phyloP scores from a whole-genome alignment of 2,888 invertebrate species.

The Caenorhabditis drosophilae region DNA sequence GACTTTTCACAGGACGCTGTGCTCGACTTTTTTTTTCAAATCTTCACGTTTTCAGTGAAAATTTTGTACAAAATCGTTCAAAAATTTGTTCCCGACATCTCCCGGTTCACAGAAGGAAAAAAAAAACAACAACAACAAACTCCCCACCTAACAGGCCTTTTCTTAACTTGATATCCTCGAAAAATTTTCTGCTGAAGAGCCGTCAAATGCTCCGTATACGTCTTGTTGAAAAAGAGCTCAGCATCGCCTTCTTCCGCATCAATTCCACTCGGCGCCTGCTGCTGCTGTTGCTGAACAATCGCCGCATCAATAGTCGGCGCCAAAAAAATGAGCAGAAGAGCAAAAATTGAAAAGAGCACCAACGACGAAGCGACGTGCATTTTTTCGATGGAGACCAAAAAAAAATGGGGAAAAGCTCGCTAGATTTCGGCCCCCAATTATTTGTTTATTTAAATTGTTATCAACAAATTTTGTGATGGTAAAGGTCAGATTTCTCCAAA shows the following conservation, averaged over 20 bases:
- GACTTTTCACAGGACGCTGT: too few species aligned
- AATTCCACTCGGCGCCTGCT: slow-evolving; percentile 12
- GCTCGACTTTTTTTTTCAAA: too few species aligned
- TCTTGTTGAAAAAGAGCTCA: slow-evolving; percentile 41
- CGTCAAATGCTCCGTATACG: slow-evolving; percentile 39
- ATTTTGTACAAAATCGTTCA: too few species aligned
- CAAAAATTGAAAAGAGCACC: too few species aligned
- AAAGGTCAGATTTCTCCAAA: too few species aligned
- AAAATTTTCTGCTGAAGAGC: slow-evolving; percentile 35
- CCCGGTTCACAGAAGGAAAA: background rate
- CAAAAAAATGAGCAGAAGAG: too few species aligned
- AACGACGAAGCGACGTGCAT: too few species aligned
- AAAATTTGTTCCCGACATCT: too few species aligned
- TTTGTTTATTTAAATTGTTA: background rate
- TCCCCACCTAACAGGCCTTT: slow-evolving; percentile 32
- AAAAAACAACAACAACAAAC: background rate
- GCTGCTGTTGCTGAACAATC: background rate
- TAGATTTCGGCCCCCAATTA: background rate
- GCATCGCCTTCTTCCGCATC: slow-evolving; percentile 38
- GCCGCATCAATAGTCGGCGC: too few species aligned
- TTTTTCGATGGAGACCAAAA: background rate
- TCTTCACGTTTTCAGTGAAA: too few species aligned
- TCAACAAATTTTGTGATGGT: too few species aligned
- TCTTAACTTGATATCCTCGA: slow-evolving; percentile 19
- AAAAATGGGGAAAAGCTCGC: background rate